Base-by-base conservation (phyloP, 1,140 invertebrate species). In the Liolophura sinensis region DNA sequence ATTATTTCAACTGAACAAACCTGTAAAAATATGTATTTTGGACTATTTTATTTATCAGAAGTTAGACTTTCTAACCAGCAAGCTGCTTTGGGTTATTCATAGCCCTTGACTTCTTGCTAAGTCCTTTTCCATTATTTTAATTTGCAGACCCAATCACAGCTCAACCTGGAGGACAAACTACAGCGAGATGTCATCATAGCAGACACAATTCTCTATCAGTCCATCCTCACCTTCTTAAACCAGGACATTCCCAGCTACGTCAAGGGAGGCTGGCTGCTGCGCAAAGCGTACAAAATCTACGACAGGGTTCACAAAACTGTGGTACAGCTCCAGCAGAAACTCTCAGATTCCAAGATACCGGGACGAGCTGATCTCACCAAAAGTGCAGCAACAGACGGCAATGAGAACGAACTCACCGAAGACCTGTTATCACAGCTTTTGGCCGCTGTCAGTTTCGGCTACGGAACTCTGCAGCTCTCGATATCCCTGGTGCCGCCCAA, bases 281-380 rank as follows among this genome's bases (percentile, higher is more conserved):
- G 91, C 15, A 90, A 89, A 80, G 90, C 91, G 0, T 92, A 90
- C 90, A 89, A 90, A 75, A 86, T 90, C 65, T 92, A 92, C 77
- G 89, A 91, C 64, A 88, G 88, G 74, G 87, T 89, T 14, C 89
- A 91, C 70, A 86, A 85, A 59, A 88, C 91, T 70, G 86, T 91
- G 54, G 78, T 85, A 1, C 78, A 84, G 25, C 67, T 90, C 0
- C 88, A 90, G 70, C 76, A 82, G 48, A 82, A 71, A 64, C 59
- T 70, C 20, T 55, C 64, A 25, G 70, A 69, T 46, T 24, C 25
- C 22, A 55, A 55, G 24, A 20, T 27, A 15, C 31, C 31, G 9
- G 31, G 31, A 3, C 31, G 31, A 40, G 31, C 9, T 9, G 9
- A 40, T 40, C 31, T 40, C 31, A 40, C 31, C 3, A 40, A 40